phyloP scores from a whole-genome alignment of 2,113 vertebrate species.

The Synodontis membranacea region DNA sequence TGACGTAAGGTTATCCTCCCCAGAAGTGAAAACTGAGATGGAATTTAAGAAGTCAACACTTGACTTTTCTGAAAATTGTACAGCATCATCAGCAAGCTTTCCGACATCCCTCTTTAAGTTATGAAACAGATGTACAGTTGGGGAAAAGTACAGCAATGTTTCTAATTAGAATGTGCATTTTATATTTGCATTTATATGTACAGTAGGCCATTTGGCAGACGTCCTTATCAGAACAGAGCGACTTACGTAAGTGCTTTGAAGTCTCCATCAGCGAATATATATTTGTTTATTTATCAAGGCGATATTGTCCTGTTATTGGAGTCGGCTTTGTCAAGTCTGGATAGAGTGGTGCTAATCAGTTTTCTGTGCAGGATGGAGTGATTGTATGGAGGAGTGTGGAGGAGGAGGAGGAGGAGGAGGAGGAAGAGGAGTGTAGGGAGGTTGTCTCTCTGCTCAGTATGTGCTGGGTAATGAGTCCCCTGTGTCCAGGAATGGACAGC shows the following conservation, averaged over 20 bases:
- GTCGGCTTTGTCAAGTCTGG: background rate
- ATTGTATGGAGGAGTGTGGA: background rate
- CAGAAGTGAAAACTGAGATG: background rate
- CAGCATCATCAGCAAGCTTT: background rate
- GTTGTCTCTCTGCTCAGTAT: constrained; percentile 1
- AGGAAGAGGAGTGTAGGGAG: background rate
- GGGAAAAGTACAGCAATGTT: background rate
- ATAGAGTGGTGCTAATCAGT: background rate
- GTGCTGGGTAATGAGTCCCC: constrained; percentile 23
- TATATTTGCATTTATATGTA: no score
- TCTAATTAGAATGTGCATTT: background rate
- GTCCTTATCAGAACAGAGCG: no score
- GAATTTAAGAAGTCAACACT: background rate
- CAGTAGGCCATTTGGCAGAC: no score
- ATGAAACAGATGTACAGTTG: no score
- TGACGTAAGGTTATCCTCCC: background rate
- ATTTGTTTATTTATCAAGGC: background rate
- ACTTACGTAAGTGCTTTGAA: no score
- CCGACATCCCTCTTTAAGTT: background rate
- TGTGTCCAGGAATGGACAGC: constrained; percentile 10
- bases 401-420: background rate
- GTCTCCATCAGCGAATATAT: no score
- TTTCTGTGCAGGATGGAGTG: constrained; percentile 9
- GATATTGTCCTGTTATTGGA: background rate
- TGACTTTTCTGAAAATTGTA: background rate